phyloP scores from a whole-genome alignment of 2,888 invertebrate species.

The Nomada fucata region DNA sequence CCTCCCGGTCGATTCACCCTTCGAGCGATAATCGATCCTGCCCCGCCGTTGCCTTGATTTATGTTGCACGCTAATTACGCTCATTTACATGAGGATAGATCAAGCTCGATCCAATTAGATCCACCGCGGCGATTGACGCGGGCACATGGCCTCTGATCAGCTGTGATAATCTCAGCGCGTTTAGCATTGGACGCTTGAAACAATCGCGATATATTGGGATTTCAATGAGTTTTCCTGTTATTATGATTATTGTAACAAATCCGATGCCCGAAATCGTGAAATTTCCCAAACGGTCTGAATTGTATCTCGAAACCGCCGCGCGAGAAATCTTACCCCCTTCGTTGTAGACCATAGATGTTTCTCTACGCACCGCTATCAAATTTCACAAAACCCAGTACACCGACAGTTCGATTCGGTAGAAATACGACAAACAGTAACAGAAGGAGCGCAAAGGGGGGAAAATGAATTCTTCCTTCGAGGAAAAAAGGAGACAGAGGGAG shows the following conservation, averaged over 20 bases:
- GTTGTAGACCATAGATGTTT: neutral
- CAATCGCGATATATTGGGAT: no score
- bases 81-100: constrained; percentile 82
- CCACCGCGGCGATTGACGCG: constrained; percentile 57
- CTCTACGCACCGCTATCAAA: neutral
- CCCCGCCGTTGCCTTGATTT: constrained; percentile 79
- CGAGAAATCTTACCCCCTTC: neutral
- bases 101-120: constrained; percentile 77
- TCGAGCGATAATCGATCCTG: constrained; percentile 64
- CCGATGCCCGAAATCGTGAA: no score
- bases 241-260: no score
- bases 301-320: neutral
- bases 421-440: constrained; percentile 46
- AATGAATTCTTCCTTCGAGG: neutral
- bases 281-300: neutral
- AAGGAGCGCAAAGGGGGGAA: neutral
- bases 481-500: neutral
- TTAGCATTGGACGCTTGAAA: no score
- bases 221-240: no score
- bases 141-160: constrained; percentile 29
- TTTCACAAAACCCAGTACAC: constrained; percentile 41
- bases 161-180: no score
- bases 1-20: constrained; percentile 19
- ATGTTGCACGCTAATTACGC: constrained; percentile 81
- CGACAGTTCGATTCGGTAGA: constrained; percentile 50